Conservation (phyloP, 2,797 vertebrate genomes). For the Sebastes steindachneri region DNA sequence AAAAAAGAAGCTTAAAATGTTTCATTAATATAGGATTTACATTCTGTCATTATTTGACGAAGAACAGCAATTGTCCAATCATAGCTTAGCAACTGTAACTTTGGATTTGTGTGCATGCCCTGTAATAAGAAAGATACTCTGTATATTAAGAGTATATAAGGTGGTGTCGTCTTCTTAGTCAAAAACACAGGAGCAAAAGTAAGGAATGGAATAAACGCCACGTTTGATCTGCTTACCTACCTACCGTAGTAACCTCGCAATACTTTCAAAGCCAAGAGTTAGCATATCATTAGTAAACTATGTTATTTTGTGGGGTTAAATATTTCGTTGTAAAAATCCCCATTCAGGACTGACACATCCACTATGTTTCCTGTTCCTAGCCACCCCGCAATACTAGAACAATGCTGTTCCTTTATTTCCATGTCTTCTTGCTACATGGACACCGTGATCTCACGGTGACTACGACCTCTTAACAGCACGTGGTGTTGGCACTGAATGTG, state of each 20-base stretch:
- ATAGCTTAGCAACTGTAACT: background rate
- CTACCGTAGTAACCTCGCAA: background rate
- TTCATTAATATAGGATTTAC: background rate
- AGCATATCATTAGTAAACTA: background rate
- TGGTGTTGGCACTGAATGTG: too few species aligned
- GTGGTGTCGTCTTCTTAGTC: background rate
- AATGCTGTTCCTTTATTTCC: background rate
- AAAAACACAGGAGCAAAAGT: background rate
- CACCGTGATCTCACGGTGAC: too few species aligned
- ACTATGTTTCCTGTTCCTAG: background rate
- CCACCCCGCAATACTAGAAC: background rate
- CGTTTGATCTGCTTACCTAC: background rate
- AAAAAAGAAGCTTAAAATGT: background rate
- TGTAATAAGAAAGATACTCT: background rate
- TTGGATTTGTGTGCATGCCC: background rate
- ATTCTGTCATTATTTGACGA: background rate
- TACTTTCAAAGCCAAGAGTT: background rate
- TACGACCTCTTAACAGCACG: too few species aligned
- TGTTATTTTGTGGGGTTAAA: too few species aligned
- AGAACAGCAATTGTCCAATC: background rate
- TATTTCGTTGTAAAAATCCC: background rate
- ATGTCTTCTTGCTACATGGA: background rate
- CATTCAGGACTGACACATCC: background rate
- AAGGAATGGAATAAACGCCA: background rate
- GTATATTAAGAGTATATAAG: background rate